Evolutionary conservation across 2,888 invertebrate species (phyloP), one percentile per base, ranked within the genome.

Genomic region (Seira ritae): DNA sequence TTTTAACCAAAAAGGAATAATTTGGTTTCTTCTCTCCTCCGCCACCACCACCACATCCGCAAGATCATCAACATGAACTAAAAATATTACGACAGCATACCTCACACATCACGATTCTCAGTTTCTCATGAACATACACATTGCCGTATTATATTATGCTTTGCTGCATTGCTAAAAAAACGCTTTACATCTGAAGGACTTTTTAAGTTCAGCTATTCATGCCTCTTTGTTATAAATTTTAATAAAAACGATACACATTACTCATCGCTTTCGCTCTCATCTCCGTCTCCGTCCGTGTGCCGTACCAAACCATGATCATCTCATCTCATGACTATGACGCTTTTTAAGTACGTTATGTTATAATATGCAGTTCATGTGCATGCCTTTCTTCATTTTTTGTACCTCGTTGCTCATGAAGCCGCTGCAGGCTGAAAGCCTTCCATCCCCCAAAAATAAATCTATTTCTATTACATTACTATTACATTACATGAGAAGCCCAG

Each of bases 351-450:
- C n/a, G n/a, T 31, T 31, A 31, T 31, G 31, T 31, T 2, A 31
- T 2, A 4, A n/a, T 55, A 12, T 55, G 55, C 55, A 17, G 1
- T 55, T 3, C 55, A 55, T 55, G 17, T 55, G 55, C 55, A 55
- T 55, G 55, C 55, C 55, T 55, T 55, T 17, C 55, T 55, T 55
- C 15, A 55, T n/a, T 55, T n/a, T 55, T 55, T 55, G 3, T 55
- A 55, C 17, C 55, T 55, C 17, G 55, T 8, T 55, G 55, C 3
- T 55, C 6, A 55, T 17, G 55, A 55, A 8, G 55, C 3, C 2
- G 55, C 55, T 55, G 90, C 91, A 46, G 84, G 80, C 6, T 91
- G 88, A 1, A 91, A 89, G 84, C 91, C 91, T n/a, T 91, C 92
- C 84, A 92, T 92, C 71, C 92, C 91, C 85, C 55, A 55, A 55